phyloP scores from a whole-genome alignment of 2,888 invertebrate species.

The Machimus rusticus region DNA sequence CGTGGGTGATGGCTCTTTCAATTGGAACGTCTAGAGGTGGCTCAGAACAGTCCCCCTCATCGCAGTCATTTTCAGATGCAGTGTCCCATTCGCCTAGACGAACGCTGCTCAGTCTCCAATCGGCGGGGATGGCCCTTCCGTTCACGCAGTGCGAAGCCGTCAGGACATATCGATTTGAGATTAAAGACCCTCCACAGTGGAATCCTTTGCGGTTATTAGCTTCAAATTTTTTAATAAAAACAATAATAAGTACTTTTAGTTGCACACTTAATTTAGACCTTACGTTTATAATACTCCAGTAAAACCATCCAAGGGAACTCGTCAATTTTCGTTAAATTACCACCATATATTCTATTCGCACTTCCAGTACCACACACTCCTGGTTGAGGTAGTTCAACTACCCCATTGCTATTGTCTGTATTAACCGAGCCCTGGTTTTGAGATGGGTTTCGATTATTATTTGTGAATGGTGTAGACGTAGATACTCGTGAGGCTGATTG shows the following conservation, averaged over 20 bases:
- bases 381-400: conserved; percentile 63
- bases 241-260: background rate
- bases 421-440: too few relatives aligned
- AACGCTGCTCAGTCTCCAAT: conserved; percentile 66
- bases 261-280: background rate
- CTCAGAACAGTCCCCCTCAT: conserved; percentile 68
- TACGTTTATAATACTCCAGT: conserved; percentile 64
- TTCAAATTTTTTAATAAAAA: conserved; percentile 53
- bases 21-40: conserved; percentile 69
- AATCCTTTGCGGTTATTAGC: conserved; percentile 69
- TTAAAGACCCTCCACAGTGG: conserved; percentile 78
- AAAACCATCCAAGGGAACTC: conserved; percentile 69
- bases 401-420: background rate
- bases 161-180: conserved; percentile 71
- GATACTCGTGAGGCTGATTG: background rate
- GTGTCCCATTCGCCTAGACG: conserved; percentile 66
- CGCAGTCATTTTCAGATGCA: conserved; percentile 68
- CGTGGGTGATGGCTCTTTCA: conserved; percentile 72
- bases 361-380: conserved; percentile 67
- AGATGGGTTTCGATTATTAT: too few relatives aligned
- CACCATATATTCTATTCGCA: conserved; percentile 71
- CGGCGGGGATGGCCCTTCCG: conserved; percentile 68
- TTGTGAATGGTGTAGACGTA: background rate
- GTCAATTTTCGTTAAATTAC: conserved; percentile 68
- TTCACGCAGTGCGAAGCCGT: conserved; percentile 81